Conservation (phyloP, 2,888 invertebrate genomes). For the Drosophila helvetica region DNA sequence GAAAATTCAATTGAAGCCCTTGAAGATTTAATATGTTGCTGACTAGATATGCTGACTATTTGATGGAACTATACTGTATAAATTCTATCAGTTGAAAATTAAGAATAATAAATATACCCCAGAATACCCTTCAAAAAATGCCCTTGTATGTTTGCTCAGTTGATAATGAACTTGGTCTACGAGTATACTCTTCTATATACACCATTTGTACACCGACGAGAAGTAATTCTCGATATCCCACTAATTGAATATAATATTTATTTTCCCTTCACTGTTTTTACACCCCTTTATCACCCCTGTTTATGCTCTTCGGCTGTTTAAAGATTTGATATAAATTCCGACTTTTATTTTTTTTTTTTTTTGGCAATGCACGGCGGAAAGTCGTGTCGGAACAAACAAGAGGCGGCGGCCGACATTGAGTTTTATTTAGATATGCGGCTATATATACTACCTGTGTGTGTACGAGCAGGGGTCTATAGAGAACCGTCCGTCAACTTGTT, state of each 20-base stretch:
- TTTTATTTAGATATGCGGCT: slow-evolving; percentile 63
- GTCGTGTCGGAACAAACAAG: slow-evolving; percentile 51
- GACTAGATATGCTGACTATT: too few species aligned
- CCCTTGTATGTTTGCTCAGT: slow-evolving; percentile 21
- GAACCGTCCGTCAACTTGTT: slow-evolving; percentile 12
- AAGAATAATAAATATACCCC: too few species aligned
- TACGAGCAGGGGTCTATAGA: slow-evolving; percentile 1
- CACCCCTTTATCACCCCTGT: slow-evolving; percentile 8
- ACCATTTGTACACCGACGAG: slow-evolving; percentile 1
- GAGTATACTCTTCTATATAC: not conserved
- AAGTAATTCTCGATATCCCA: slow-evolving; percentile 17
- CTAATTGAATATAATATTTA: slow-evolving; percentile 28
- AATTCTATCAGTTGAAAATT: too few species aligned
- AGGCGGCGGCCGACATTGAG: slow-evolving; percentile 59
- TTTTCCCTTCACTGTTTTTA: slow-evolving; percentile 34
- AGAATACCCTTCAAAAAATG: not conserved
- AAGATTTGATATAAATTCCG: slow-evolving; percentile 1
- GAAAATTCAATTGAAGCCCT: too few species aligned
- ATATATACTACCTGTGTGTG: slow-evolving; percentile 26
- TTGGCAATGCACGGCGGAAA: slow-evolving; percentile 68
- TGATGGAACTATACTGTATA: too few species aligned
- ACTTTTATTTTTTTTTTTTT: slow-evolving; percentile 24
- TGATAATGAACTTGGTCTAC: slow-evolving; percentile 39
- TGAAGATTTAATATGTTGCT: too few species aligned
- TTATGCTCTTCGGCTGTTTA: slow-evolving; percentile 9